These are phyloP conservation scores for Ardeotis arabs DNA, from an alignment of 2,113 vertebrate genomes.

Conservation along the genomic window DNA sequence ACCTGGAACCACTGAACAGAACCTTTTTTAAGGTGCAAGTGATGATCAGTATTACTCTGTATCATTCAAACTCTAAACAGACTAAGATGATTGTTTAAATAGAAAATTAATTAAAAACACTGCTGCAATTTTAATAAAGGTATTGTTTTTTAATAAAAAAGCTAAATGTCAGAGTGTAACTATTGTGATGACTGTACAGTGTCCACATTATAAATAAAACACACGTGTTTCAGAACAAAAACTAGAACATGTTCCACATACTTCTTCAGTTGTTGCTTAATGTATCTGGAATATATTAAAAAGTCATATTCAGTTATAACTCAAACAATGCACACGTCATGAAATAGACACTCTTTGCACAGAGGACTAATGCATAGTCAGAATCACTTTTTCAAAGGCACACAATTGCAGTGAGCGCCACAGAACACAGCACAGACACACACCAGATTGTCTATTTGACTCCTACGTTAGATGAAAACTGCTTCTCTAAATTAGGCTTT, in stretches of 20 bases:
- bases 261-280: slow-evolving; percentile 28
- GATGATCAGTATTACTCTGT: not conserved
- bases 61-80: not conserved
- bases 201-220: slow-evolving; percentile 47
- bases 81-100: not conserved
- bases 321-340: not conserved
- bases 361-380: not conserved
- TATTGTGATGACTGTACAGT: not conserved
- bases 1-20: not conserved
- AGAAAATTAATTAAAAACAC: not conserved
- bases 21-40: not conserved
- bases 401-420: not conserved
- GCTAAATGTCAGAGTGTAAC: not conserved
- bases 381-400: not conserved
- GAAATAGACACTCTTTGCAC: not conserved
- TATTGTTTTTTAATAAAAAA: not conserved
- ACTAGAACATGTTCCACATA: slow-evolving; percentile 2
- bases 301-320: slow-evolving; percentile 1
- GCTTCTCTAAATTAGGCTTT: not conserved
- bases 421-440: not conserved
- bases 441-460: not conserved
- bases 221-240: slow-evolving; percentile 11
- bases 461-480: not conserved
- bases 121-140: not conserved
- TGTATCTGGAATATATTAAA: slow-evolving; percentile 51